Base-by-base conservation (phyloP, 2,797 vertebrate genomes). In the Darevskia mixta region DNA sequence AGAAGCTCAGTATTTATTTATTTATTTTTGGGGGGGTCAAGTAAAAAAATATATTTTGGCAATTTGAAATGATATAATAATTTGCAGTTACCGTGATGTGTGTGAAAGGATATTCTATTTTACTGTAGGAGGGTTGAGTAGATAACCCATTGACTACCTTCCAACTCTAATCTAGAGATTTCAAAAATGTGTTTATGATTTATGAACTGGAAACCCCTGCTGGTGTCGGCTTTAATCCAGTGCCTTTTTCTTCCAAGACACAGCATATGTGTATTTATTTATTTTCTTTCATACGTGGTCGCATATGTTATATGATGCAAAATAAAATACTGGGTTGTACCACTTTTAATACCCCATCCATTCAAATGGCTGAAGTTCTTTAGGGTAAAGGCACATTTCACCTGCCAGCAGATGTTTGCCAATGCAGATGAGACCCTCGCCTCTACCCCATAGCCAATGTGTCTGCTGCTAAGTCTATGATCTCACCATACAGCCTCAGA, bases 291-390 rank as follows among this genome's bases (percentile, higher is more conserved):
- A 86, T 86, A 49, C 84, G 45, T 79, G 84, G n/a, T 35, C 49
- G 61, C 75, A 86, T 64, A 78, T 79, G 75, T 86, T 61, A 79
- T 45, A 69, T 49, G 1, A 78, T 78, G 61, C 69, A 75, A 86
- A 49, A 20, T 78, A 67, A 78, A 85, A 29, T 29, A 23, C 18
- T 64, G 41, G 29, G 41, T 67, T 86, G 61, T 35, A 35, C 41
- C 27, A 61, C 38, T 58, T 66, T 85, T 73, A 66, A 29, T 86
- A 41, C 20, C 1, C 18, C 83, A 85, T 77, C 41, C 18, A 67
- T 17, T 87, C 27, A 81, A 61, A 73, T 61, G 67, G 29, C 35
- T 78, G 27, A n/a, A 43, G 38, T n/a, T n/a, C n/a, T 79, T 71
- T 69, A 18, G 27, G 38, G 35, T 27, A 76, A 64, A 61, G 17